Evolutionary conservation across 1,140 invertebrate species (phyloP).

Genomic region (Lasioglossum baleicum): DNA sequence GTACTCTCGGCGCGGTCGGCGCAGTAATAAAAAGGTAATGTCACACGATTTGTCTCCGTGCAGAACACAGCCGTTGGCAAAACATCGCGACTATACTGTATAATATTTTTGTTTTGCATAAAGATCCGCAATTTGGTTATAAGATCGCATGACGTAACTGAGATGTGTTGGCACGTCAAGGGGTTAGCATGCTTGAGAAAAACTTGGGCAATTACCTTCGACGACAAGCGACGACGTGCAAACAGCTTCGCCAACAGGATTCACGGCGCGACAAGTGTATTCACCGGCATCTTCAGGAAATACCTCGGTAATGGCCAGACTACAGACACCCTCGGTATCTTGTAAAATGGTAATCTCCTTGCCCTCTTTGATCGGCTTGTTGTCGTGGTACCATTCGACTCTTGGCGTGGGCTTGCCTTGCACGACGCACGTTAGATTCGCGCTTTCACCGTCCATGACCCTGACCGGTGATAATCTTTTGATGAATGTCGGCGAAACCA

Average conservation of each 20-base stretch:
- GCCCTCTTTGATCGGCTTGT: conserved; percentile 86
- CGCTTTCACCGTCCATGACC: conserved; percentile 96
- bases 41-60: too few species aligned
- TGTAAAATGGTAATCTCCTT: conserved; percentile 89
- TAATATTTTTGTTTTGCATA: too few species aligned
- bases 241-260: conserved; percentile 91
- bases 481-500: conserved; percentile 88
- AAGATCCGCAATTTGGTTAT: too few species aligned
- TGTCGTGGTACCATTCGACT: conserved; percentile 91
- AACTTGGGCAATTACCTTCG: conserved; percentile 83
- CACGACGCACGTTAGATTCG: conserved; percentile 88
- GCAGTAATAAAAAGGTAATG: too few species aligned
- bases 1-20: too few species aligned
- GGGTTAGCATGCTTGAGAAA: too few species aligned
- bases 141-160: too few species aligned
- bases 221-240: conserved; percentile 90
- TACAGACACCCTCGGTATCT: conserved; percentile 89
- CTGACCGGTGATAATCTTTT: conserved; percentile 86
- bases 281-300: conserved; percentile 96
- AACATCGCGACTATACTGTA: too few species aligned
- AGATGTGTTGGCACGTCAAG: too few species aligned
- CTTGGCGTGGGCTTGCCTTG: conserved; percentile 90
- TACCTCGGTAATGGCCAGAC: conserved; percentile 93
- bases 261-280: conserved; percentile 91
- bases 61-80: too few species aligned